Percentiles rank a stretch among this genome's conserved stretches.
phyloP scores from a whole-genome alignment of 1,140 invertebrate species.

The Notospermus geniculatus region DNA sequence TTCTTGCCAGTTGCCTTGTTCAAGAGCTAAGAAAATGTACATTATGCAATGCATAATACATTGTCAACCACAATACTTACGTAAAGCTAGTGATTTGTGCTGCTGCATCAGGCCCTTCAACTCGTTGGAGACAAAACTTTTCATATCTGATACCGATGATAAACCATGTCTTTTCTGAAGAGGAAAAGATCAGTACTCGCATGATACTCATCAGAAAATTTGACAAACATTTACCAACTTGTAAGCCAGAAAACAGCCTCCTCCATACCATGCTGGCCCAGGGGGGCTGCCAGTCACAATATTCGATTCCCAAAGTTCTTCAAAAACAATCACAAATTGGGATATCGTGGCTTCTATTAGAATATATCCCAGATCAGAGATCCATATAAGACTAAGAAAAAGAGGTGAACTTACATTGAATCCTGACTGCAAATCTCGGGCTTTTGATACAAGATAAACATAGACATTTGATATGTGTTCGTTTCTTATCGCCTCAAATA shows the following conservation, averaged over 20 bases:
- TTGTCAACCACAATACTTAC: slow-evolving; percentile 48
- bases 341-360: no score
- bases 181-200: slow-evolving; percentile 27
- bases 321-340: no score
- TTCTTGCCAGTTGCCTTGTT: no score
- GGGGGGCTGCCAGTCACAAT: no score
- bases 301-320: no score
- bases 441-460: slow-evolving; percentile 75
- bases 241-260: no score
- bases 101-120: slow-evolving; percentile 71
- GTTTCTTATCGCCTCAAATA: slow-evolving; percentile 77
- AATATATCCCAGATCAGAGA: neutral
- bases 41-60: no score
- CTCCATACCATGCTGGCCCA: no score
- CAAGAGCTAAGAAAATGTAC: no score
- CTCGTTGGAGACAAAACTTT: slow-evolving; percentile 82
- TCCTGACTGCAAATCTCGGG: slow-evolving; percentile 78
- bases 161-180: slow-evolving; percentile 67
- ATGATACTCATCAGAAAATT: no score
- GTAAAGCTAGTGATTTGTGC: slow-evolving; percentile 78
- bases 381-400: slow-evolving; percentile 11
- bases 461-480: slow-evolving; percentile 88
- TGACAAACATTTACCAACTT: no score
- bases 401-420: slow-evolving; percentile 58
- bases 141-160: slow-evolving; percentile 79